Conservation (phyloP, 2,888 invertebrate species). For the Dione juno region DNA sequence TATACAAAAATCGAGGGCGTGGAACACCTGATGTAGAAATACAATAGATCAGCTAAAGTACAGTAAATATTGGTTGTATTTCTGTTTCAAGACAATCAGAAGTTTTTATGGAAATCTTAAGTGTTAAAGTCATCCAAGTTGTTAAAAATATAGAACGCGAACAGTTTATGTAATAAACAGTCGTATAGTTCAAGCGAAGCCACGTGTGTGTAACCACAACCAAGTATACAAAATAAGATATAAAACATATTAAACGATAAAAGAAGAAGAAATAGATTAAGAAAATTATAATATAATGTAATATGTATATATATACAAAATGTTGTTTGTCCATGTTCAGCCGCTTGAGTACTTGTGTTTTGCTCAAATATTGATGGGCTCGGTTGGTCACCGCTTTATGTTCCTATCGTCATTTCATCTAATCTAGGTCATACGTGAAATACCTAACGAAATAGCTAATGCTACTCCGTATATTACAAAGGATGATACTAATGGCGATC, state of each 20-base stretch:
- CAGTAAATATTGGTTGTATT: too few relatives aligned
- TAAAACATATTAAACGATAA: not conserved
- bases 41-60: too few relatives aligned
- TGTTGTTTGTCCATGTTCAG: constrained; percentile 53
- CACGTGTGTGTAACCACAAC: too few relatives aligned
- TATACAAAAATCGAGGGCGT: too few relatives aligned
- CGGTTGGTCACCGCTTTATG: constrained; percentile 23
- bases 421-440: constrained; percentile 38
- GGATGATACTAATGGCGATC: constrained; percentile 15
- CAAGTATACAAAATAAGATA: not conserved
- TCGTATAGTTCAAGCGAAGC: too few relatives aligned
- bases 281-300: constrained; percentile 41
- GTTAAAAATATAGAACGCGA: too few relatives aligned
- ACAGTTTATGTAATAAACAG: too few relatives aligned
- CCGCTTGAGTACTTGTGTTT: constrained; percentile 25
- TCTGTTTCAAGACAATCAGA: too few relatives aligned
- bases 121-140: too few relatives aligned
- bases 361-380: constrained; percentile 32
- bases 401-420: constrained; percentile 31
- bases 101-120: too few relatives aligned
- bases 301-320: constrained; percentile 42
- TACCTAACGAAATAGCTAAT: constrained; percentile 13
- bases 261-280: not conserved
- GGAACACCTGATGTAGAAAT: too few relatives aligned
- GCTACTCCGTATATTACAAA: constrained; percentile 13